Evolutionary conservation across 1,140 invertebrate genomes (phyloP).

Genomic region (Drosophila virilis): DNA sequence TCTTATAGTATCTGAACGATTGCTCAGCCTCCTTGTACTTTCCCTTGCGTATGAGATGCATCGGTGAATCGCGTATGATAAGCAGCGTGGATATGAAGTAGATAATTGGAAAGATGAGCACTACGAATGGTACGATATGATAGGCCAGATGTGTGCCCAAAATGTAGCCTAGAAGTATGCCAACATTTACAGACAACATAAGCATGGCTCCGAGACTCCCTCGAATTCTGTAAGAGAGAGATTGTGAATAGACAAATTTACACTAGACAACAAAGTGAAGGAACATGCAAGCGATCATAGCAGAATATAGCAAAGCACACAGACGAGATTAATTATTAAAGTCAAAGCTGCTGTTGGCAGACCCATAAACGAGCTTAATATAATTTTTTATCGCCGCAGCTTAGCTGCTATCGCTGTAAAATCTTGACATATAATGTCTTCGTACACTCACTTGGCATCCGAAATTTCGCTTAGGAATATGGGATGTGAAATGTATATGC

Average conservation of each 20-base stretch:
- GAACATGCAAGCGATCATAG: too few relatives aligned
- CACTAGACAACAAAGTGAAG: too few relatives aligned
- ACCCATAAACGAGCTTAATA: conserved; percentile 12
- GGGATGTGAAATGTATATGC: conserved; percentile 67
- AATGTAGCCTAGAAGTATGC: conserved; percentile 63
- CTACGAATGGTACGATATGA: conserved; percentile 46
- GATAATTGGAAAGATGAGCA: conserved; percentile 43
- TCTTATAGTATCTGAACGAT: conserved; percentile 68
- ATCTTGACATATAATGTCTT: neutral
- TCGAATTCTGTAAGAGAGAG: conserved; percentile 55
- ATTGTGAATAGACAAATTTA: too few relatives aligned
- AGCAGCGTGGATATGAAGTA: conserved; percentile 52
- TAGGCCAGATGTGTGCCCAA: conserved; percentile 62
- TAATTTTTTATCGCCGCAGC: conserved; percentile 10
- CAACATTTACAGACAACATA: conserved; percentile 62
- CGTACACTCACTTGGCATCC: conserved; percentile 69
- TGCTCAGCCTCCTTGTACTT: conserved; percentile 46
- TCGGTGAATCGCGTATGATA: conserved; percentile 66
- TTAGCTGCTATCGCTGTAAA: neutral
- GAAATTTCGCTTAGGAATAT: conserved; percentile 74
- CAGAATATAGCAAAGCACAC: too few relatives aligned
- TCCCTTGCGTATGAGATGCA: conserved; percentile 56
- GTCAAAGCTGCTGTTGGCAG: too few relatives aligned
- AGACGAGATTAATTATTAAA: too few relatives aligned
- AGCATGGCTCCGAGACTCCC: conserved; percentile 68